A percentile compares a stretch with the other conserved stretches of the same genome.
Conservation (phyloP, 1,140 invertebrate genomes). For the Eriocheir sinensis region DNA sequence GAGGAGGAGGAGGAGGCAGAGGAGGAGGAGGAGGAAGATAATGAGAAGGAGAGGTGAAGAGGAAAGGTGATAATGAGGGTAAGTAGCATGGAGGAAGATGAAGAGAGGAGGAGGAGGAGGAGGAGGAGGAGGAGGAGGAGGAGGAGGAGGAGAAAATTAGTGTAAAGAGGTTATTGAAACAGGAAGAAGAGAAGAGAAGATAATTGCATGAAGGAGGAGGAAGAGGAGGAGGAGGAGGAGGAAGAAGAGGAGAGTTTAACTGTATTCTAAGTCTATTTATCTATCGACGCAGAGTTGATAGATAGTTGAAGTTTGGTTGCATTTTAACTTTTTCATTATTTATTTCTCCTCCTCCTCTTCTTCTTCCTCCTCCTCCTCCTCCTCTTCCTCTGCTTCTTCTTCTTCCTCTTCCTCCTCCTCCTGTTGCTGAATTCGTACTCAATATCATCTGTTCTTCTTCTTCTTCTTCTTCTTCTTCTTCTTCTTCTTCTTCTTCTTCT, state of each 20-base stretch:
- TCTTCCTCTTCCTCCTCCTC: slow-evolving; percentile 2
- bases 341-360: neutral
- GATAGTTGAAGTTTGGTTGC: neutral
- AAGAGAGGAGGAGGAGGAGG: neutral
- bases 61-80: too few species aligned
- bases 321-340: neutral
- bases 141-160: too few species aligned
- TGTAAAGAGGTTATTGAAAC: too few species aligned
- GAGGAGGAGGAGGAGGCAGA: too few species aligned
- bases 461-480: neutral
- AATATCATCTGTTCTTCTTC: too few species aligned
- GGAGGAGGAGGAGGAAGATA: too few species aligned
- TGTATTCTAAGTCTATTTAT: slow-evolving; percentile 7
- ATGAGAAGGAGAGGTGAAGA: too few species aligned
- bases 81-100: too few species aligned
- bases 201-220: neutral
- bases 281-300: neutral
- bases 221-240: neutral
- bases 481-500: neutral
- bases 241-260: neutral
- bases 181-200: too few species aligned
- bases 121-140: too few species aligned
- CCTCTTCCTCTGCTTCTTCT: neutral
- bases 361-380: neutral
- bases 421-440: too few species aligned